Conservation (phyloP, 2,888 invertebrate species). For the Operophtera brumata region DNA sequence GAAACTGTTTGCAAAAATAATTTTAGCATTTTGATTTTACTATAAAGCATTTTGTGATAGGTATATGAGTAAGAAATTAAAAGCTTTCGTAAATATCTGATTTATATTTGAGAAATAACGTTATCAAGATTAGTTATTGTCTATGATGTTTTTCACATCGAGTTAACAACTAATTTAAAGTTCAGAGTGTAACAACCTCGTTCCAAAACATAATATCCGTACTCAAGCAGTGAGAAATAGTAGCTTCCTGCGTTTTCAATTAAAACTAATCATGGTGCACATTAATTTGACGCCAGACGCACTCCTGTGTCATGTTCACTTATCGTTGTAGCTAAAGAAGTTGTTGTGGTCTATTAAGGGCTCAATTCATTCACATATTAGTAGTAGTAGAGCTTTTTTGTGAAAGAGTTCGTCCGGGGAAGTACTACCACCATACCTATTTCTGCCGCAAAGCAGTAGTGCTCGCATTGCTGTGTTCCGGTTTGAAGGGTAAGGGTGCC, state of each 20-base stretch:
- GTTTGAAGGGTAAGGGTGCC: no score
- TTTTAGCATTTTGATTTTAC: no score
- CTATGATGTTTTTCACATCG: neutral
- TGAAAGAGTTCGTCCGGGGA: no score
- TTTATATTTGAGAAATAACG: no score
- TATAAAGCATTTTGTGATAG: neutral
- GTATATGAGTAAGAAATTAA: neutral
- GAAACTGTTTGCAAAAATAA: no score
- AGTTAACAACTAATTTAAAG: slow-evolving; percentile 2
- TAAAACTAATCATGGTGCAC: slow-evolving; percentile 29
- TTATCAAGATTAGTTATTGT: no score
- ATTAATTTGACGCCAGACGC: slow-evolving; percentile 18
- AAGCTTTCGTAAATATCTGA: no score
- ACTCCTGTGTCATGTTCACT: neutral
- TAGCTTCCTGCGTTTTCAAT: slow-evolving; percentile 29
- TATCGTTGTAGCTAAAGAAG: neutral
- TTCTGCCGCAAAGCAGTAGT: no score
- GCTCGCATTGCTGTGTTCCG: no score
- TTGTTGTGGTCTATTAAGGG: neutral
- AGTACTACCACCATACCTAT: no score
- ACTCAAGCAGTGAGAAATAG: slow-evolving; percentile 26
- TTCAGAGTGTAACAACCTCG: slow-evolving; percentile 26
- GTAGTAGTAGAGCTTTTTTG: no score
- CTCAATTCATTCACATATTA: neutral
- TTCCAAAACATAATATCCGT: slow-evolving; percentile 21